These are phyloP conservation scores for Hyles vespertilio DNA, from an alignment of 1,140 invertebrate species.

Conservation along the genomic window DNA sequence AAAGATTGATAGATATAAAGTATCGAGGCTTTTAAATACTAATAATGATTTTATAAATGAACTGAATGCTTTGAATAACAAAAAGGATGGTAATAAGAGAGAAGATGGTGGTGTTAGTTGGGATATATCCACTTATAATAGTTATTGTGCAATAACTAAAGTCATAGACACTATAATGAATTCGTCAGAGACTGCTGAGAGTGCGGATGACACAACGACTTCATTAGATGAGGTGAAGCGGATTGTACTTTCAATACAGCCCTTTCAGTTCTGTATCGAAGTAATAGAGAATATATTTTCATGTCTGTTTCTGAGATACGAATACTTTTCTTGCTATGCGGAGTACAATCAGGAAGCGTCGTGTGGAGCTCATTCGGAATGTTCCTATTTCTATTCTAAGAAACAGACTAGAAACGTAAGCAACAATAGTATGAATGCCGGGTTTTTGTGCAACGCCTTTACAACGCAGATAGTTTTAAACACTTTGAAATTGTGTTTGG, in stretches of 20 bases:
- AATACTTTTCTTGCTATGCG: conserved; percentile 64
- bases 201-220: conserved; percentile 41
- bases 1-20: conserved; percentile 68
- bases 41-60: conserved; percentile 68
- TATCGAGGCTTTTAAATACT: conserved; percentile 61
- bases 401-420: conserved; percentile 53
- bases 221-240: conserved; percentile 67
- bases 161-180: conserved; percentile 67
- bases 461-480: conserved; percentile 65
- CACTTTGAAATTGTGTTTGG: conserved; percentile 64
- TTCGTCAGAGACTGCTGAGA: conserved; percentile 46
- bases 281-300: conserved; percentile 71
- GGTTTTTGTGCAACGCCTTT: conserved; percentile 66
- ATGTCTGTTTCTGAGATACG: conserved; percentile 68
- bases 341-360: conserved; percentile 57
- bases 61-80: conserved; percentile 44
- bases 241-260: conserved; percentile 60
- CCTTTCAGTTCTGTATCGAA: conserved; percentile 62
- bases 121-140: conserved; percentile 69
- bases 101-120: conserved; percentile 41
- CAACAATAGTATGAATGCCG: conserved; percentile 39
- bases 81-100: conserved; percentile 28
- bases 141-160: conserved; percentile 68
- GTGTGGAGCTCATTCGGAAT: conserved; percentile 68
- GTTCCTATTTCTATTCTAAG: conserved; percentile 71